A percentile compares a stretch with the other conserved stretches of the same genome.
phyloP scores from a whole-genome alignment of 2,797 vertebrate genomes.

The Apodemus agrarius region DNA sequence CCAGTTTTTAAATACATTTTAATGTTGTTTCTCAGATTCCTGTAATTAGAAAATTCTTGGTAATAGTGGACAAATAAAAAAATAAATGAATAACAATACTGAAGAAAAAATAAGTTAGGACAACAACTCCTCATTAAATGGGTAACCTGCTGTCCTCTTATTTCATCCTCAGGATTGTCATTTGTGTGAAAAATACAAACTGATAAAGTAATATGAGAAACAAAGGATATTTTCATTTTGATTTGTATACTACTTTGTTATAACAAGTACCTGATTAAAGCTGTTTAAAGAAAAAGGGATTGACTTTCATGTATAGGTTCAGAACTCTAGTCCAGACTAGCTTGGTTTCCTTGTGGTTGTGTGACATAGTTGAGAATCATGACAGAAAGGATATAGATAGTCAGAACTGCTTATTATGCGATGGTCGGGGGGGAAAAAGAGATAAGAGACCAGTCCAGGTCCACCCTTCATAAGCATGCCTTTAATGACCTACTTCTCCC shows the following conservation, averaged over 20 bases:
- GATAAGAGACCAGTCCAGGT: neutral
- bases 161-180: neutral
- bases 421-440: neutral
- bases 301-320: neutral
- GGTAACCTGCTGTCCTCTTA: neutral
- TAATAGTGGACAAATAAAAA: neutral
- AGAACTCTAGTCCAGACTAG: neutral
- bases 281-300: neutral
- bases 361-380: neutral
- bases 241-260: neutral
- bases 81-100: constrained; percentile 1
- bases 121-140: neutral
- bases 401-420: neutral
- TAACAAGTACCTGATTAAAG: neutral
- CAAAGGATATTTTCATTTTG: constrained; percentile 34
- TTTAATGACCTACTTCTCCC: neutral
- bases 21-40: constrained; percentile 13
- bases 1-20: constrained; percentile 41
- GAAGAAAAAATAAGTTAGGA: constrained; percentile 12
- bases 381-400: neutral
- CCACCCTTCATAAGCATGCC: neutral
- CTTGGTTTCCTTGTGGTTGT: neutral
- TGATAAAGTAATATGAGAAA: neutral
- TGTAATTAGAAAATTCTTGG: constrained; percentile 42
- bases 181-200: neutral